phyloP scores from a whole-genome alignment of 2,888 invertebrate genomes.

The Diaprepes abbreviatus region DNA sequence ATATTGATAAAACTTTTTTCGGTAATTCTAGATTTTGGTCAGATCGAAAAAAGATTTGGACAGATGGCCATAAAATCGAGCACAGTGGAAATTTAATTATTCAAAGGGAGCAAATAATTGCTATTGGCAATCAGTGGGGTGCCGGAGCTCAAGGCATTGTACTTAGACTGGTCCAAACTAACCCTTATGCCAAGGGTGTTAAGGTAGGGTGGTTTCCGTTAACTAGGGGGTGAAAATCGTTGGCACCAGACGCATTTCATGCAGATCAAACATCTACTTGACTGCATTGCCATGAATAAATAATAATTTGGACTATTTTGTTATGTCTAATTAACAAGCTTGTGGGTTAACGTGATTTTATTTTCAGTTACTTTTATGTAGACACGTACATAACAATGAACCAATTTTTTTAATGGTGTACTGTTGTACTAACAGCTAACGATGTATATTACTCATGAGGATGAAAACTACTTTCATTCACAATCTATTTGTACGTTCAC shows the following conservation, averaged over 20 bases:
- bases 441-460: too few relatives aligned
- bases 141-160: slow-evolving; percentile 55
- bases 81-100: slow-evolving; percentile 68
- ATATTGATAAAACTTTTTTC: slow-evolving; percentile 53
- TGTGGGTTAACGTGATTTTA: slow-evolving; percentile 22
- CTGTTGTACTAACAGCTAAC: too few relatives aligned
- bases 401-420: too few relatives aligned
- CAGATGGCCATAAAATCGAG: slow-evolving; percentile 68
- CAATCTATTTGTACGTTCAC: too few relatives aligned
- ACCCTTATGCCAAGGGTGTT: slow-evolving; percentile 51
- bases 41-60: slow-evolving; percentile 56
- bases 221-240: slow-evolving; percentile 49
- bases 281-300: slow-evolving; percentile 65
- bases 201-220: slow-evolving; percentile 52
- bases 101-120: slow-evolving; percentile 70
- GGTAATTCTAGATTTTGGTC: slow-evolving; percentile 61
- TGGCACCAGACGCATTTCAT: slow-evolving; percentile 57
- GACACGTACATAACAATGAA: too few relatives aligned
- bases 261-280: slow-evolving; percentile 64
- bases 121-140: slow-evolving; percentile 63
- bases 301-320: slow-evolving; percentile 59
- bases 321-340: slow-evolving; percentile 52
- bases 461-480: too few relatives aligned
- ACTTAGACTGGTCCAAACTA: slow-evolving; percentile 50
- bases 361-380: not conserved